Base-by-base conservation (phyloP, 2,797 vertebrate genomes). In the Spinibarbus caldwelli region DNA sequence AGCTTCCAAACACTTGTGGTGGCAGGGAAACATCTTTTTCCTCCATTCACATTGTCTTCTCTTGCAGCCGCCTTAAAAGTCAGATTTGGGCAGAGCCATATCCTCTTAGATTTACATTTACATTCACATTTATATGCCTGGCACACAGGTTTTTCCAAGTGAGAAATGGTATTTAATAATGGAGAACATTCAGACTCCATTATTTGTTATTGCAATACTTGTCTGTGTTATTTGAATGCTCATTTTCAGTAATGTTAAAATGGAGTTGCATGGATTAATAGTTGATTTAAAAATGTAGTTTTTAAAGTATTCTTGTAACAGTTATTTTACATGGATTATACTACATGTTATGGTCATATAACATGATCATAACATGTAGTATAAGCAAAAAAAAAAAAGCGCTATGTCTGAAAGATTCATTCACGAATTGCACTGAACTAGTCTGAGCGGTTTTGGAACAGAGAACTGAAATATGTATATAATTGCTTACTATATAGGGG, bases 1-100 rank as follows among this genome's bases (percentile, higher is more conserved):
- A 93, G 91, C 92, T 92, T 92, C 92, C 93, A 93, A 93, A 91
- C 93, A 92, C 91, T 67, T 78, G 76, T 71, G 73, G 45, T 86
- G 68, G 76, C 82, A 73, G 80, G 47, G 76, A 85, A 85, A 80
- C 86, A 85, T 89, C 78, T 68, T 92, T 91, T 90, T 92, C 89
- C 91, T 89, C 91, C 45, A 87, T 91, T 92, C 91, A 85, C 89
- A 90, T 88, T 87, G 90, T 71, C 82, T 80, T 87, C 86, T 88
- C 47, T 41, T 80, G 23, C 59, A 54, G 45, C 75, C 77, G 11
- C 45, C 29, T 86, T 57, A 82, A 72, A 31, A 82, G 26, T 62
- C 52, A 31, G 14, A 79, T 85, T 62, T 79, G 76, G 34, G 66
- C 9, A 49, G 52, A 83, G 54, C 26, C 17, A 47, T 54, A 64